Base-by-base conservation (phyloP, 1,140 invertebrate species). In the Spodoptera litura region DNA sequence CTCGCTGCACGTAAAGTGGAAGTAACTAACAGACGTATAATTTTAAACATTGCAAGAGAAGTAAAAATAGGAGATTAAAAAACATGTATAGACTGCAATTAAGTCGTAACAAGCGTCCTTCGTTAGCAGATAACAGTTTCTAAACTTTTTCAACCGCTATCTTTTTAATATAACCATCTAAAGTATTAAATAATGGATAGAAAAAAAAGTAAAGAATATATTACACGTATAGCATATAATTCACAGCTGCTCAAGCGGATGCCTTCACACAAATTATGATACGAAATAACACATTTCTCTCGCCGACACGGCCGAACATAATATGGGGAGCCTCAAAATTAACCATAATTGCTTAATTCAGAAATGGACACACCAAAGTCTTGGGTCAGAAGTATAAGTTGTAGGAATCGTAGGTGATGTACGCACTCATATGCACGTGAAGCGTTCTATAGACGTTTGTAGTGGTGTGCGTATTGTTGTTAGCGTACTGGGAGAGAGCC, bases 281-380 rank as follows among this genome's bases (percentile, higher is more conserved):
- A 86, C 91, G 87, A 94, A 94, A 94, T 94, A 94, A 94, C 92
- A 94, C 90, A 92, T 91, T 85, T 92, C 90, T 83, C 88, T 85
- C 78, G 84, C 89, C 87, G 86, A 87, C 89, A 88, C 89, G 88
- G 88, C 87, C 83, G 85, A 78, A 70, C 70, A 83, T 87, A 87
- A 86, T 88, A 89, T 84, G 88, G 87, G 90, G 85, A 88, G 89
- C 87, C 87, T 92, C 89, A 87, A 94, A 94, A 94, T 94, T 94
- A 94, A 91, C 91, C 84, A 92, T 94, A 94, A 94, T 94, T 94
- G 91, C 92, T 94, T 94, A 92, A 94, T 94, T 92, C 89, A 81
- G 91, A 93, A 64, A 84, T 87, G 73, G 88, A 85, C 88, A 88
- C 89, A 75, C 12, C 31, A 75, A 49, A 75, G 85, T 85, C 84